Evolutionary conservation across 2,113 vertebrate genomes (phyloP).

Genomic region (Bufo bufo): DNA sequence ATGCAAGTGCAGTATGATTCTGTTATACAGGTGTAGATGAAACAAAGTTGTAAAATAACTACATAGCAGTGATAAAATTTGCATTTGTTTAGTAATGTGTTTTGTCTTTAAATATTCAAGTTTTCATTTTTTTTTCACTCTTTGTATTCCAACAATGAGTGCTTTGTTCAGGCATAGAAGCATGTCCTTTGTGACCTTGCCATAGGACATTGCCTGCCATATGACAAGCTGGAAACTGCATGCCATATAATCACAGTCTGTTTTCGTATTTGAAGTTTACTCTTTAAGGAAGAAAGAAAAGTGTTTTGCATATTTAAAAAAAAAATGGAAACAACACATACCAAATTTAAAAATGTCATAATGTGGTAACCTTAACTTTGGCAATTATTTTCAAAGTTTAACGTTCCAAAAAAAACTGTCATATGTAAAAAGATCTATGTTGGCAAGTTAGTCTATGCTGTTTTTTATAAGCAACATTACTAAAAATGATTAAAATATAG

Average conservation of each 20-base stretch:
- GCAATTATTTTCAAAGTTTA: not conserved
- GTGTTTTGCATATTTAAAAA: slow-evolving; percentile 45
- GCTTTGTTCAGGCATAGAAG: slow-evolving; percentile 47
- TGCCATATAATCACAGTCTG: slow-evolving; percentile 52
- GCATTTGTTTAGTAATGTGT: not conserved
- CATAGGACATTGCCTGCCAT: slow-evolving; percentile 50
- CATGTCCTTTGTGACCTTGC: slow-evolving; percentile 50
- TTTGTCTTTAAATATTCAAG: not conserved
- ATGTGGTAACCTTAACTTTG: not conserved
- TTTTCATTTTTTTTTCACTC: not conserved
- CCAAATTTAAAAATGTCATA: not conserved
- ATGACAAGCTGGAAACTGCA: slow-evolving; percentile 51
- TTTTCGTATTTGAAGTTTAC: slow-evolving; percentile 43
- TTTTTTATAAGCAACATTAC: not conserved
- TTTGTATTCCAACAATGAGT: slow-evolving; percentile 35
- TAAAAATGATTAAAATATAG: no score
- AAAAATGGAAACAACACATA: not conserved
- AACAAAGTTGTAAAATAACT: slow-evolving; percentile 16
- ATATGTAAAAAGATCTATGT: not conserved
- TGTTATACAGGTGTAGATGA: not conserved
- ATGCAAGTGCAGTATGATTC: not conserved
- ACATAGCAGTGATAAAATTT: not conserved
- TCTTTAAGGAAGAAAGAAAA: slow-evolving; percentile 46
- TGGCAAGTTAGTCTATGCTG: not conserved
- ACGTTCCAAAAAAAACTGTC: not conserved